Evolutionary conservation across 1,140 invertebrate species (phyloP).

Genomic region (Psilanteris sp.): DNA sequence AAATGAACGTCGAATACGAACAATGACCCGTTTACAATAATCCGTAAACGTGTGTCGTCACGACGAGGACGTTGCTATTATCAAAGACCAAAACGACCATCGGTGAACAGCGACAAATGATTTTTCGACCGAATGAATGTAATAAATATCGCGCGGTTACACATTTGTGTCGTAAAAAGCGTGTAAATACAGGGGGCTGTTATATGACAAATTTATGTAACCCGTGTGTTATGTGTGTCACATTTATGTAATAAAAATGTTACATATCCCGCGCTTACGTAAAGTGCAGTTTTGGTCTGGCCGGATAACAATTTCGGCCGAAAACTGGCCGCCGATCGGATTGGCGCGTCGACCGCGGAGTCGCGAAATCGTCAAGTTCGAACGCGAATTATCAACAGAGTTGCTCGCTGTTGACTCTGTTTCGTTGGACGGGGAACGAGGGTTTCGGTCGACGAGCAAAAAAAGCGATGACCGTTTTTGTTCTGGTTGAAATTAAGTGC

Average conservation of each 20-base stretch:
- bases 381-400: too few relatives aligned
- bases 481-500: slow-evolving; percentile 62
- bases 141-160: slow-evolving; percentile 18
- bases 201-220: slow-evolving; percentile 59
- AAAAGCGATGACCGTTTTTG: slow-evolving; percentile 24
- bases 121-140: slow-evolving; percentile 11
- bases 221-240: slow-evolving; percentile 45
- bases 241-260: slow-evolving; percentile 63
- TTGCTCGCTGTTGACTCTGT: too few relatives aligned
- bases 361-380: too few relatives aligned
- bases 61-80: too few relatives aligned
- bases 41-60: too few relatives aligned
- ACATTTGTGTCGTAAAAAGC: slow-evolving; percentile 40
- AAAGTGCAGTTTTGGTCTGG: slow-evolving; percentile 30
- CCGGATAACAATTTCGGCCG: slow-evolving; percentile 1
- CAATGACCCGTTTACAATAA: too few relatives aligned
- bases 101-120: slow-evolving; percentile 18
- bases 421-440: too few relatives aligned
- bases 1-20: too few relatives aligned
- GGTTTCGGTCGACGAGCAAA: too few relatives aligned
- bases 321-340: background rate
- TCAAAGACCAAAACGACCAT: too few relatives aligned
- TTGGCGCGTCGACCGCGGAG: too few relatives aligned
- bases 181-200: slow-evolving; percentile 28
- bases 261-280: slow-evolving; percentile 44